Conservation (phyloP, 2,797 vertebrate species). For the Semaprochilodus insignis region DNA sequence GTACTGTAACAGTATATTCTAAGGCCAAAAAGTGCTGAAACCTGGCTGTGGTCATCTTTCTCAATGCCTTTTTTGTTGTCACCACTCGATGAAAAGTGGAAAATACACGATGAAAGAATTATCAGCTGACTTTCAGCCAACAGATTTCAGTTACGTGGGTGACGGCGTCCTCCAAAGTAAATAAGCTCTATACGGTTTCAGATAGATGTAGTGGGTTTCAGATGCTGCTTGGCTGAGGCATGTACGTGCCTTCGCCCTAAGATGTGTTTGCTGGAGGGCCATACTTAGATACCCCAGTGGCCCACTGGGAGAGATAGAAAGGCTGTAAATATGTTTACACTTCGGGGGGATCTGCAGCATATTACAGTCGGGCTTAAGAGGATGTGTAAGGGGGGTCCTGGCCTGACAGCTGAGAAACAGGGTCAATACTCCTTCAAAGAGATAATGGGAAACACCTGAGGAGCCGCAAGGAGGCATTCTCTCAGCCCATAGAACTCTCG, state of each 20-base stretch:
- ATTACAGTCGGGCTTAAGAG: slow-evolving; percentile 26
- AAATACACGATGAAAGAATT: neutral
- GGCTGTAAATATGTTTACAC: slow-evolving; percentile 49
- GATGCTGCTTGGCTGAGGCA: slow-evolving; percentile 53
- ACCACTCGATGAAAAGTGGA: neutral
- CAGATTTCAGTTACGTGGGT: neutral
- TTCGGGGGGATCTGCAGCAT: slow-evolving; percentile 30
- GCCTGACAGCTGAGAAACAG: slow-evolving; percentile 46
- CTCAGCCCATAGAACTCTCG: slow-evolving; percentile 49
- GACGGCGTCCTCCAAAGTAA: slow-evolving; percentile 45
- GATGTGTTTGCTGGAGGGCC: slow-evolving; percentile 42
- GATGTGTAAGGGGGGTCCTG: slow-evolving; percentile 28
- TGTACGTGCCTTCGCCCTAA: slow-evolving; percentile 7
- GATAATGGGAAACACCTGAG: slow-evolving; percentile 73
- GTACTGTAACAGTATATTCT: slow-evolving; percentile 28
- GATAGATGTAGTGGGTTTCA: slow-evolving; percentile 60
- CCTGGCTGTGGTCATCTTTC: slow-evolving; percentile 7
- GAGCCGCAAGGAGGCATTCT: slow-evolving; percentile 49
- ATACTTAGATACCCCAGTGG: slow-evolving; percentile 25
- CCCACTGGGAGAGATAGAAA: slow-evolving; percentile 25
- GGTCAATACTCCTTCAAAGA: slow-evolving; percentile 48
- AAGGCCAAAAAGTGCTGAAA: neutral
- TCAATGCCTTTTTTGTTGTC: slow-evolving; percentile 9
- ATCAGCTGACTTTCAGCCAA: slow-evolving; percentile 31
- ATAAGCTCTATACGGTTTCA: slow-evolving; percentile 48